Evolutionary conservation across 2,113 vertebrate species (phyloP).

Genomic region (Ophiodon elongatus): DNA sequence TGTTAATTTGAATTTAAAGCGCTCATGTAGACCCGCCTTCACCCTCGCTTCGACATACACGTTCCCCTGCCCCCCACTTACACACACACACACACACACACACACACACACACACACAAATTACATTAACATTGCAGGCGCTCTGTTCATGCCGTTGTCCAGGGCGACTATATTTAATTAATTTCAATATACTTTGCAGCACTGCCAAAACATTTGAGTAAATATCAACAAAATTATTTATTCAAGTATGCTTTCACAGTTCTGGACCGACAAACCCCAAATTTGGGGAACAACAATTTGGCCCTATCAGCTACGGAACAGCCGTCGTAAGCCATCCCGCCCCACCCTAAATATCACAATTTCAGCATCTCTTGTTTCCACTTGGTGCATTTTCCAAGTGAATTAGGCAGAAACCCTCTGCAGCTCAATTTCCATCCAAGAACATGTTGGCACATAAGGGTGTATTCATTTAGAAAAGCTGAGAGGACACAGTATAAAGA

Average conservation of each 20-base stretch:
- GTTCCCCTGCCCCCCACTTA: background rate
- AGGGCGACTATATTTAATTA: slow-evolving; percentile 31
- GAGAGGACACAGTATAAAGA: slow-evolving; percentile 12
- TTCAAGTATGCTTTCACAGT: slow-evolving; percentile 19
- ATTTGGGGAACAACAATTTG: slow-evolving; percentile 20
- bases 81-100: slow-evolving; percentile 17
- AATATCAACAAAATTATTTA: slow-evolving; percentile 29
- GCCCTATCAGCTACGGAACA: slow-evolving; percentile 12
- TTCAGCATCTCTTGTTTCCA: slow-evolving; percentile 41
- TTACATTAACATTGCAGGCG: slow-evolving; percentile 31
- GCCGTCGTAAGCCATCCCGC: slow-evolving; percentile 3
- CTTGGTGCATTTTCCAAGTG: slow-evolving; percentile 42
- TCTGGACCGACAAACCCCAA: slow-evolving; percentile 29
- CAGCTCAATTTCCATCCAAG: slow-evolving; percentile 30
- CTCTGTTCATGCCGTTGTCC: slow-evolving; percentile 39
- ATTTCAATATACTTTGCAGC: slow-evolving; percentile 37
- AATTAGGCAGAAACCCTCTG: slow-evolving; percentile 29
- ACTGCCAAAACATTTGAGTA: slow-evolving; percentile 42
- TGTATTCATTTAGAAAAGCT: slow-evolving; percentile 33
- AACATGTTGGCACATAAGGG: slow-evolving; percentile 52
- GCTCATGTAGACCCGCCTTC: background rate
- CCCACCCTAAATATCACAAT: slow-evolving; percentile 23
- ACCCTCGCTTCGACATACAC: background rate
- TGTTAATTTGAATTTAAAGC: slow-evolving; percentile 47
- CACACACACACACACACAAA: slow-evolving; percentile 1